A percentile compares a stretch with the other conserved stretches of the same genome.
Conservation (phyloP, 2,797 vertebrate genomes). For the Gadopsis bispinosus region DNA sequence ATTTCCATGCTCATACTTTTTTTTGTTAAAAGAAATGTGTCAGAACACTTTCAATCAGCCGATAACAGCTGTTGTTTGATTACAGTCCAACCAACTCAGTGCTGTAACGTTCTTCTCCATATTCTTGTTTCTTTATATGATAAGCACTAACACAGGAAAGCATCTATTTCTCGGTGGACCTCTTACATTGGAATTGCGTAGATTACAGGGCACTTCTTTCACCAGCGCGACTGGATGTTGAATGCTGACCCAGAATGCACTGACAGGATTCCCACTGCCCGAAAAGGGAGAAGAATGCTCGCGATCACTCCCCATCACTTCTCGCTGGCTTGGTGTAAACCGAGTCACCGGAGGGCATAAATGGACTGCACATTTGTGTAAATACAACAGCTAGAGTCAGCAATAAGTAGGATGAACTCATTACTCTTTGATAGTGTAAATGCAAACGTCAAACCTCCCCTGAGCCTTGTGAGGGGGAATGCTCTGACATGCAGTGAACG, state of each 20-base stretch:
- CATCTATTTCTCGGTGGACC: neutral
- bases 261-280: conserved; percentile 72
- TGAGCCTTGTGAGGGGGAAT: conserved; percentile 1
- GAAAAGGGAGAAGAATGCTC: conserved; percentile 86
- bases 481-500: conserved; percentile 10
- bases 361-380: conserved; percentile 73
- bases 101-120: neutral
- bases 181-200: conserved; percentile 5
- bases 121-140: conserved; percentile 15
- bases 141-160: conserved; percentile 34
- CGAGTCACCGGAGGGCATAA: conserved; percentile 67
- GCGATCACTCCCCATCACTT: conserved; percentile 64
- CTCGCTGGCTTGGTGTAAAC: conserved; percentile 78
- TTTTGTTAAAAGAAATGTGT: conserved; percentile 13
- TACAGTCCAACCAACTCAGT: neutral
- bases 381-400: conserved; percentile 65
- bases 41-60: conserved; percentile 24
- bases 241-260: conserved; percentile 57
- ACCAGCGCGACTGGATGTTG: conserved; percentile 15
- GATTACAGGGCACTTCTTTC: conserved; percentile 23
- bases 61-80: conserved; percentile 17
- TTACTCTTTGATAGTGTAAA: conserved; percentile 51
- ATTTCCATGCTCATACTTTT: neutral
- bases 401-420: conserved; percentile 40
- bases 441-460: conserved; percentile 28